Evolutionary conservation across 2,113 vertebrate genomes (phyloP).

Genomic region (Tricholaema leucomelas): DNA sequence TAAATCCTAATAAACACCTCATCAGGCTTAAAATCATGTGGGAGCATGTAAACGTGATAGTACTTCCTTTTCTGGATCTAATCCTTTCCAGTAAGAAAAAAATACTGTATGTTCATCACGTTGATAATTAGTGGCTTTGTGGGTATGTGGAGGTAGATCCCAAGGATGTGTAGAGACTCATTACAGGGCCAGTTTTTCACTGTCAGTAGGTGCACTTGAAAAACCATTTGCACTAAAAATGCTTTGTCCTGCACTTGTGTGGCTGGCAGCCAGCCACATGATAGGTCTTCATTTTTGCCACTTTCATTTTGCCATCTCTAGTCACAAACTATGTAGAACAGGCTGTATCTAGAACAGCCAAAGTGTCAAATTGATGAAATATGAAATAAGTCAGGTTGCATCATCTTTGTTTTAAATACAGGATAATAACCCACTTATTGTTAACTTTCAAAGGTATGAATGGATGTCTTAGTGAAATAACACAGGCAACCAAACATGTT

Average conservation of each 20-base stretch:
- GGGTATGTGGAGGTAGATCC: background rate
- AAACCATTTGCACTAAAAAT: background rate
- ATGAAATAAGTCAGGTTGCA: background rate
- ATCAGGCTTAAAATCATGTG: background rate
- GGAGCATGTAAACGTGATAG: background rate
- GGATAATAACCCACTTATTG: background rate
- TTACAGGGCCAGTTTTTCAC: background rate
- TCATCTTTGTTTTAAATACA: conserved; percentile 2
- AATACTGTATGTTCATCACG: background rate
- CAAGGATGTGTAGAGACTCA: background rate
- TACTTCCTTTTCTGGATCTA: background rate
- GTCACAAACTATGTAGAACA: background rate
- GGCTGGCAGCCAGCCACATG: background rate
- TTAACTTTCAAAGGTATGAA: conserved; percentile 9
- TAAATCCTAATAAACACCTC: conserved; percentile 9
- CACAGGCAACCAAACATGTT: background rate
- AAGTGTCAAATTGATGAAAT: background rate
- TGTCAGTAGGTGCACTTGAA: background rate
- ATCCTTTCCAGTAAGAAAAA: background rate
- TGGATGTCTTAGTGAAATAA: background rate
- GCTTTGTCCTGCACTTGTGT: background rate
- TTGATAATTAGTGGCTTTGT: background rate
- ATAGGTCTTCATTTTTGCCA: background rate
- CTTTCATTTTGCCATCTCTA: background rate
- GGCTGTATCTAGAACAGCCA: background rate